phyloP scores from a whole-genome alignment of 2,888 invertebrate genomes.

The Conchocele bisecta region DNA sequence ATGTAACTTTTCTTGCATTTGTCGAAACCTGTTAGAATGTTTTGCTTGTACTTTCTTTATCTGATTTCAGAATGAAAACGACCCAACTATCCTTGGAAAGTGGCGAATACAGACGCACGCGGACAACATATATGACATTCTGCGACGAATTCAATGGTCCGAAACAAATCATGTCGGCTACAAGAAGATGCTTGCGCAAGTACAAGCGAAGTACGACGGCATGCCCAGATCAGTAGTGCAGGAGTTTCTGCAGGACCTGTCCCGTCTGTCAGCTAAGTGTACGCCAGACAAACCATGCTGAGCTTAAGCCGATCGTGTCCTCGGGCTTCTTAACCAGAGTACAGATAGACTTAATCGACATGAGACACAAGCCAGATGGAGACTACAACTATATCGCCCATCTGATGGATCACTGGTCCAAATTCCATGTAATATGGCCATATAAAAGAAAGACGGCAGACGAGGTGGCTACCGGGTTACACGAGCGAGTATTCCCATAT shows the following conservation, averaged over 20 bases:
- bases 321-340: conserved; percentile 23
- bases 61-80: too few species aligned
- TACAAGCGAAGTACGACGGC: conserved; percentile 2
- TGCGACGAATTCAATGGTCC: too few species aligned
- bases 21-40: too few species aligned
- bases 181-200: too few species aligned
- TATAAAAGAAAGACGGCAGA: conserved; percentile 36
- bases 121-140: too few species aligned
- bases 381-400: conserved; percentile 41
- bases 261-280: conserved; percentile 1
- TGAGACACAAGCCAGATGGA: conserved; percentile 44
- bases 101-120: too few species aligned
- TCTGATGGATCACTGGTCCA: conserved; percentile 43
- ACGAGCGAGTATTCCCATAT: conserved; percentile 41
- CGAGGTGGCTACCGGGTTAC: conserved; percentile 35
- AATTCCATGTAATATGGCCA: conserved; percentile 44
- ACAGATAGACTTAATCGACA: conserved; percentile 44
- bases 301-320: conserved; percentile 32
- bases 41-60: too few species aligned
- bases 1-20: too few species aligned
- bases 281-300: conserved; percentile 12
- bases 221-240: conserved; percentile 8
- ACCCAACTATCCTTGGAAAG: too few species aligned
- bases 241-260: neutral
- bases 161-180: too few species aligned